Base-by-base conservation (phyloP, 2,888 invertebrate genomes). In the Uloborus plumipes region DNA sequence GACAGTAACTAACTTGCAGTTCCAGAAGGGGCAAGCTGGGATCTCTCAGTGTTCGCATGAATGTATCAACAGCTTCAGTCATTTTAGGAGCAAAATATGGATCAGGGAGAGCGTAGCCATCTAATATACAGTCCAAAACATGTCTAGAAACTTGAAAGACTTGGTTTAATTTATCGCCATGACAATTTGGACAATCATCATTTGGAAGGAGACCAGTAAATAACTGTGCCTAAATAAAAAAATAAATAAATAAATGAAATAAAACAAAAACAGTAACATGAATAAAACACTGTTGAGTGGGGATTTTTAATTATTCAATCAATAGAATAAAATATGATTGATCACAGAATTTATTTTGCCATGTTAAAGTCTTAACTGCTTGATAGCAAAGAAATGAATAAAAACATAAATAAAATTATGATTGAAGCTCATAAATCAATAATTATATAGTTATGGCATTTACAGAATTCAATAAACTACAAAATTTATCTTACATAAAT, bases 21-120 rank as follows among this genome's bases (percentile, higher is more conserved):
- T 99, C 98, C 20, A 98, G 90, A n/a, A 98, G 90, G 0, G 99
- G 99, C 67, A 99, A 90, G 55, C 94, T 94, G 0, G 98, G 98
- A 89, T 99, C 97, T 0, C 97, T 92, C 31, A 99, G 90, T 74
- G 96, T 95, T 86, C 92, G 93, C 97, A 99, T 98, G 88, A 99
- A 96, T 13, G 88, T 88, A 15, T 89, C 88, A 9, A 91, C 89
- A 20, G 88, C 87, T 31, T 87, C 84, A 51, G 88, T 87, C 66
- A 91, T 87, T 69, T 89, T 87, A 22, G 87, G 84, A 11, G 87
- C 87, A 86, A 90, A 91, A 87, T 90, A 89, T 3, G 90, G 90
- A 67, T 91, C 91, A 95, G 91, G 87, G 95, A 96, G 88, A 93
- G 96, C 9, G 89, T 91, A 90, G 89, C 97, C 99, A 53, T 93